These are phyloP conservation scores for Amaurobius ferox DNA, from an alignment of 2,888 invertebrate genomes.

Conservation along the genomic window DNA sequence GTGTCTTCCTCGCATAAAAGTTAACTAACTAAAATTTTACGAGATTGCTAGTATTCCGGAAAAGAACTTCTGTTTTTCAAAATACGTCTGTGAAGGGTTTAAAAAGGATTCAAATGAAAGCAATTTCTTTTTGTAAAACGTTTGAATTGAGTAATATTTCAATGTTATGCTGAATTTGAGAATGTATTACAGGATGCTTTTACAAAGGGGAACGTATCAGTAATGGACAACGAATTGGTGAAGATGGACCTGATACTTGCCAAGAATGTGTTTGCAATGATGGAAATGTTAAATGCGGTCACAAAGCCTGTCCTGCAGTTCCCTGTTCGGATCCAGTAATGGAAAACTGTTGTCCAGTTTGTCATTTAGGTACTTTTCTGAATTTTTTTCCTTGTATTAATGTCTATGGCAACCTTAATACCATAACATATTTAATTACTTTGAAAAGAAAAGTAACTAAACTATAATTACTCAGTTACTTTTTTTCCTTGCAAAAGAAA, in stretches of 20 bases:
- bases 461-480: too few relatives aligned
- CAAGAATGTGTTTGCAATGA: constrained; percentile 36
- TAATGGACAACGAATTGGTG: constrained; percentile 16
- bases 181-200: constrained; percentile 45
- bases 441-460: not conserved
- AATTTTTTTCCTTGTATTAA: not conserved
- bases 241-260: constrained; percentile 27
- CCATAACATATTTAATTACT: not conserved
- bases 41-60: too few relatives aligned
- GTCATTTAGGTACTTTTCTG: constrained; percentile 50
- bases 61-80: not conserved
- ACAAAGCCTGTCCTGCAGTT: constrained; percentile 31
- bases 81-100: not conserved
- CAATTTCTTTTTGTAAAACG: not conserved
- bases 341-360: constrained; percentile 61
- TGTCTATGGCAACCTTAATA: not conserved
- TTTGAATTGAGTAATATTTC: too few relatives aligned
- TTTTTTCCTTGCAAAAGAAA: too few relatives aligned
- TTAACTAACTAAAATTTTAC: too few relatives aligned
- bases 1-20: too few relatives aligned
- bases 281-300: constrained; percentile 47
- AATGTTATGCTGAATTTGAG: too few relatives aligned
- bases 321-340: constrained; percentile 51
- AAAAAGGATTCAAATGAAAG: not conserved
- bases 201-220: constrained; percentile 23